phyloP scores from a whole-genome alignment of 2,888 invertebrate species.

The Syritta pipiens region DNA sequence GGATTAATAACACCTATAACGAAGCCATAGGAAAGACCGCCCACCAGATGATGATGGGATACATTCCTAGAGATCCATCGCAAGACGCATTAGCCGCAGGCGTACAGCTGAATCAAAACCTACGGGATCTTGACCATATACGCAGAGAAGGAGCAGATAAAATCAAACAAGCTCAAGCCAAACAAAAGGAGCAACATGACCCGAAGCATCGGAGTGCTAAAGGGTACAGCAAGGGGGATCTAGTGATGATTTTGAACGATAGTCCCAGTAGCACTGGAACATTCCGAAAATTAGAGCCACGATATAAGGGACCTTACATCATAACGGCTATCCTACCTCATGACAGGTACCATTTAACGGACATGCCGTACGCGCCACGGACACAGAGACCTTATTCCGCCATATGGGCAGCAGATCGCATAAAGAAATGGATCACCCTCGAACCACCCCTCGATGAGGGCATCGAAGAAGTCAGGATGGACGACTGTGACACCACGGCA shows the following conservation, averaged over 20 bases:
- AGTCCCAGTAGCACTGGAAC: background rate
- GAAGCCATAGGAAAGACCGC: background rate
- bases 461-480: background rate
- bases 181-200: too few species aligned
- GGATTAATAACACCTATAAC: conserved; percentile 21
- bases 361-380: background rate
- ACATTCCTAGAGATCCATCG: background rate
- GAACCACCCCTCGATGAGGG: background rate
- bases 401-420: background rate
- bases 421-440: background rate
- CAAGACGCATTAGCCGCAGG: too few species aligned
- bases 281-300: background rate
- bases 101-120: too few species aligned
- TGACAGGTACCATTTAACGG: background rate
- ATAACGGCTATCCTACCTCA: background rate
- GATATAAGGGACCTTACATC: too few species aligned
- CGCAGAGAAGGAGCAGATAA: conserved; percentile 1
- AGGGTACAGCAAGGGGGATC: too few species aligned
- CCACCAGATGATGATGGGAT: conserved; percentile 15
- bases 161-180: background rate
- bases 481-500: background rate
- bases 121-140: background rate
- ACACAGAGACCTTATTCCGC: too few species aligned
- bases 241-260: background rate
- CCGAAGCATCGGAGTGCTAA: too few species aligned